A percentile compares a stretch with the other conserved stretches of the same genome.
These are phyloP conservation scores for Micromussa lordhowensis DNA, from an alignment of 92 coral and sea anemone species.

Conservation along the genomic window DNA sequence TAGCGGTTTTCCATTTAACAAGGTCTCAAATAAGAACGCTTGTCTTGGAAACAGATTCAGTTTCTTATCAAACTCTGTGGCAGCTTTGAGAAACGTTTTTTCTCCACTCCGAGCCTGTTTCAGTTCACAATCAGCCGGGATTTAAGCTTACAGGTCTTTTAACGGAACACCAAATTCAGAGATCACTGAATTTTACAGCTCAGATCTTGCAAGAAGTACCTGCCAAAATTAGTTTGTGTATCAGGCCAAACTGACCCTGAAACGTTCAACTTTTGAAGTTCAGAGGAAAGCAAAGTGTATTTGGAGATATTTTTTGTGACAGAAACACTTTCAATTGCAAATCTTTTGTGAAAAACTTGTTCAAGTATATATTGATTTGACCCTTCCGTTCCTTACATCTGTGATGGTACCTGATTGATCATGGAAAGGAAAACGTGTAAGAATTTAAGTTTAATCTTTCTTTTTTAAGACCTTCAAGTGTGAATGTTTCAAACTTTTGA, in stretches of 20 bases:
- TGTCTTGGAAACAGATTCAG: neutral
- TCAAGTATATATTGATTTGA: neutral
- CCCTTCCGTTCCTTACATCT: too few species aligned
- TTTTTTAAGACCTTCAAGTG: neutral
- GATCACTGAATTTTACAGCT: neutral
- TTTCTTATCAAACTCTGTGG: neutral
- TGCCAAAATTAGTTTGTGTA: neutral
- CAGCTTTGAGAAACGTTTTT: neutral
- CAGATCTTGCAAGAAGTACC: neutral
- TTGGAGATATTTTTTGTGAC: neutral
- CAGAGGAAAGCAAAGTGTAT: neutral
- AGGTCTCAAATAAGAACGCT: neutral
- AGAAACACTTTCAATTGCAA: neutral
- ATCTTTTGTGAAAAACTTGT: neutral
- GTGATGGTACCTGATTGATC: neutral
- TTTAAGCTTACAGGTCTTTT: neutral
- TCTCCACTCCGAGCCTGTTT: neutral
- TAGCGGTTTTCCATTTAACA: conserved; percentile 42
- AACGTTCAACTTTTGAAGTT: neutral
- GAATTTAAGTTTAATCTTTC: neutral
- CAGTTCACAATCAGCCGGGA: neutral
- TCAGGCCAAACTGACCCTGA: neutral
- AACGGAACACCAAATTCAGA: neutral
- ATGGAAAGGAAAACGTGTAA: conserved; percentile 34
- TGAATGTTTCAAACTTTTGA: neutral